Base-by-base conservation (phyloP, 1,140 invertebrate species). In the Aplysia californica region DNA sequence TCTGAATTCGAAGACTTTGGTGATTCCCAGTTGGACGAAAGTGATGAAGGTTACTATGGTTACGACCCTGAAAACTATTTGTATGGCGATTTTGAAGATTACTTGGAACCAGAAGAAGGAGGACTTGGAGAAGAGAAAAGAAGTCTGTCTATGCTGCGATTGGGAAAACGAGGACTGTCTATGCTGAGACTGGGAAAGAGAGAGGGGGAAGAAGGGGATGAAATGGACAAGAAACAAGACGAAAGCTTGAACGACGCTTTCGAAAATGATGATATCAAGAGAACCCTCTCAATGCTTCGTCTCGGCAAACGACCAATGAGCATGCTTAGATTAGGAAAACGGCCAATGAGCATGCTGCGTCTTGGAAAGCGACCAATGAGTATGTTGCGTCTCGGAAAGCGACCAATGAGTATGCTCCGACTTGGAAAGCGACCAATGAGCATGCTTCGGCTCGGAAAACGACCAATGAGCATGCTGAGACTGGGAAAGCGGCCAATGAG, bases 271-370 rank as follows among this genome's bases (percentile, higher is more conserved):
- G 44, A 15, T 50, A 50, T 50, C n/a, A 35, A 80, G 80, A 75
- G 75, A 80, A 55, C 76, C 73, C 74, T 75, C 77, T 65, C 64
- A 4, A 50, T 31, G 33, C 23, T 29, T 10, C 26, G 33, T 10
- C 64, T 67, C 36, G 61, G 71, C 18, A 76, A 81, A 66, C 66
- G 79, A 41, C 39, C 75, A 3, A 80, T 80, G 76, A 58, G 64
- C 3, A 80, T 82, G 80, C 69, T 80, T 4, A 61, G 80, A 36
- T 58, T 81, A 15, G 80, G 80, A 59, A 68, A 77, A 44, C 18
- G 77, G 80, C 38, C 80, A 82, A 83, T 70, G 76, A 80, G 65
- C 58, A 79, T 82, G 80, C 78, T 85, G 20, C 68, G 84, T 66
- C 41, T 80, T 39, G 75, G 75, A 35, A 76, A 77, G 74, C 75